A percentile compares a stretch with the other conserved stretches of the same genome.
These are phyloP conservation scores for Pipistrellus kuhlii DNA, from an alignment of 2,797 vertebrate species.

Conservation along the genomic window DNA sequence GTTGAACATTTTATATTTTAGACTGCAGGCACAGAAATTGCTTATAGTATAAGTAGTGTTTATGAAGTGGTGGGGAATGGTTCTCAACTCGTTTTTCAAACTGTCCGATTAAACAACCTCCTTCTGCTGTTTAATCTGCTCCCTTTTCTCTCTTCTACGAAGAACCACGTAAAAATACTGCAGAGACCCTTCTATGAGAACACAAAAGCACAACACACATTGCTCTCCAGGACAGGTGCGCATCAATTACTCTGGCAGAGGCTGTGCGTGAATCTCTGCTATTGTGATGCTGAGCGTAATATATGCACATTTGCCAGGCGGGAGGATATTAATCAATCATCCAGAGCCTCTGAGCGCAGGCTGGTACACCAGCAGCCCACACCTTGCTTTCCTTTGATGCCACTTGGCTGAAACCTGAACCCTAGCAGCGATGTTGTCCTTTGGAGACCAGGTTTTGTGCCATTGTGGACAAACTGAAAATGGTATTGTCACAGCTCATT, in stretches of 20 bases:
- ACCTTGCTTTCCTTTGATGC: constrained; percentile 60
- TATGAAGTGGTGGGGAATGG: not conserved
- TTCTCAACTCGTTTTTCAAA: constrained; percentile 49
- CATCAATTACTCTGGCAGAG: constrained; percentile 19
- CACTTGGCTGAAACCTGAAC: constrained; percentile 43
- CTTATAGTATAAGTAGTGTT: not conserved
- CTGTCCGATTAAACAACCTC: not conserved
- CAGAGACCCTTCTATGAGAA: not conserved
- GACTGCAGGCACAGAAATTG: constrained; percentile 7
- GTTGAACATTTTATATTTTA: constrained; percentile 9
- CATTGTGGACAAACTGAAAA: constrained; percentile 58
- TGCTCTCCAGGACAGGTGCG: not conserved
- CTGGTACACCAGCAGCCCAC: constrained; percentile 7
- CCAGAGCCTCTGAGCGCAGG: not conserved
- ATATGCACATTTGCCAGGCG: constrained; percentile 41
- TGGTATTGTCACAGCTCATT: constrained; percentile 54
- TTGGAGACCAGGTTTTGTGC: constrained; percentile 47
- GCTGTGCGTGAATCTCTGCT: not conserved
- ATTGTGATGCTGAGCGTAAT: not conserved
- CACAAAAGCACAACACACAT: not conserved
- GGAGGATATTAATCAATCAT: constrained; percentile 27
- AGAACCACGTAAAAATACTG: not conserved
- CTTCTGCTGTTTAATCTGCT: constrained; percentile 36
- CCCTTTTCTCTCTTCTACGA: constrained; percentile 16
- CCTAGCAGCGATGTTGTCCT: not conserved